A percentile compares a stretch with the other conserved stretches of the same genome.
Evolutionary conservation across 2,888 invertebrate species (phyloP).

Genomic region (Gastracanthus pulcherrimus): DNA sequence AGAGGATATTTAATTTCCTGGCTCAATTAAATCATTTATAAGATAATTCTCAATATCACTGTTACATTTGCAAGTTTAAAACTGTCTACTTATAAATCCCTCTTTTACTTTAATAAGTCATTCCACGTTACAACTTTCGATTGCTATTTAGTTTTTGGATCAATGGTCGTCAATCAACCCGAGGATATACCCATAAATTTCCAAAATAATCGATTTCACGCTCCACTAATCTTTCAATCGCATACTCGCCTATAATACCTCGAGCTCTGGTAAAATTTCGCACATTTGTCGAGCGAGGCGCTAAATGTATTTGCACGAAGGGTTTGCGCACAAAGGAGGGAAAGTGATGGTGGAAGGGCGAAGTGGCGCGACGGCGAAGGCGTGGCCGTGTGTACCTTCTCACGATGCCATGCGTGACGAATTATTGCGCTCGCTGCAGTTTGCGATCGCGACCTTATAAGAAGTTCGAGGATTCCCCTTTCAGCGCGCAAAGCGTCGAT

Average conservation of each 20-base stretch:
- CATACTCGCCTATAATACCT: background rate
- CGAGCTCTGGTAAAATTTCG: no score
- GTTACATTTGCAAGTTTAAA: no score
- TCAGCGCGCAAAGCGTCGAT: background rate
- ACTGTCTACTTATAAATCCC: no score
- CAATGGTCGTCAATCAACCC: no score
- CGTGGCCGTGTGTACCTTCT: conserved; percentile 62
- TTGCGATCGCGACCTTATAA: conserved; percentile 21
- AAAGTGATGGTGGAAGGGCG: no score
- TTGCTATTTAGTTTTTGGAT: no score
- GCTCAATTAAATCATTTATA: conserved; percentile 13
- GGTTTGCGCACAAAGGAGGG: background rate
- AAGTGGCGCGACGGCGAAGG: conserved; percentile 11
- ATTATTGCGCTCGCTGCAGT: conserved; percentile 57
- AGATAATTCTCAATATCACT: no score
- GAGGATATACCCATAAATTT: background rate
- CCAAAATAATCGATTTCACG: conserved; percentile 26
- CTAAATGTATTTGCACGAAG: no score
- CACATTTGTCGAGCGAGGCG: background rate
- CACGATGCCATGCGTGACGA: conserved; percentile 71
- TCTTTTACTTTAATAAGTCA: no score
- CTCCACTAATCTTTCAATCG: background rate
- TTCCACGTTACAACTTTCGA: no score
- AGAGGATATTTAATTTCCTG: conserved; percentile 23
- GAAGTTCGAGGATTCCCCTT: background rate